Conservation (phyloP, 2,797 vertebrate genomes). For the Erpetoichthys calabaricus region DNA sequence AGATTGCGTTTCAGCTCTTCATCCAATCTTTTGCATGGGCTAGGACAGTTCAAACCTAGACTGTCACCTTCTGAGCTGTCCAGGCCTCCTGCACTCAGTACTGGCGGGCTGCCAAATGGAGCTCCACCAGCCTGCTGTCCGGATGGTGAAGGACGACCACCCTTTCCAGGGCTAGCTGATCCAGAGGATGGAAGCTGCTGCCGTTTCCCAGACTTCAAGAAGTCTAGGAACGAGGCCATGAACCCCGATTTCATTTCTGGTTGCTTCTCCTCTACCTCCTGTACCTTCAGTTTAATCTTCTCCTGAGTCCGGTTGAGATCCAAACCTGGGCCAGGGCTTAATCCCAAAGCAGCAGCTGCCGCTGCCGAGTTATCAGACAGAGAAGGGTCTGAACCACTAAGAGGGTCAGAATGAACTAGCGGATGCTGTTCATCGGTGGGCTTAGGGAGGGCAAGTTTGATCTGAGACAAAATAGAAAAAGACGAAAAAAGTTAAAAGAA, state of each 20-base stretch:
- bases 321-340: slow-evolving; percentile 49
- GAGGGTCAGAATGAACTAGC: slow-evolving; percentile 58
- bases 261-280: slow-evolving; percentile 68
- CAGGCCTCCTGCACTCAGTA: slow-evolving; percentile 32
- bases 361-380: too few relatives aligned
- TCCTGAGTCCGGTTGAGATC: slow-evolving; percentile 69
- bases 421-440: slow-evolving; percentile 54
- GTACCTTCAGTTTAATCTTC: slow-evolving; percentile 68
- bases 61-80: slow-evolving; percentile 69
- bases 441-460: slow-evolving; percentile 51
- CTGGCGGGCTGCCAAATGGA: slow-evolving; percentile 23
- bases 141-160: slow-evolving; percentile 45
- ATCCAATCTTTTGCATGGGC: slow-evolving; percentile 77
- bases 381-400: slow-evolving; percentile 58
- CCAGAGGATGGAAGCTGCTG: slow-evolving; percentile 37
- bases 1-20: slow-evolving; percentile 85
- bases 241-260: slow-evolving; percentile 78
- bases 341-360: too few relatives aligned
- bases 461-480: slow-evolving; percentile 25
- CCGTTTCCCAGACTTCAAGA: slow-evolving; percentile 78
- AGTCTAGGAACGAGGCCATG: slow-evolving; percentile 84
- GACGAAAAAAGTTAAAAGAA: background rate
- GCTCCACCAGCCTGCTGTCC: slow-evolving; percentile 47
- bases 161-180: slow-evolving; percentile 49
- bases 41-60: slow-evolving; percentile 68